Conservation (phyloP, 1,140 invertebrate genomes). For the Aphelinus certus region DNA sequence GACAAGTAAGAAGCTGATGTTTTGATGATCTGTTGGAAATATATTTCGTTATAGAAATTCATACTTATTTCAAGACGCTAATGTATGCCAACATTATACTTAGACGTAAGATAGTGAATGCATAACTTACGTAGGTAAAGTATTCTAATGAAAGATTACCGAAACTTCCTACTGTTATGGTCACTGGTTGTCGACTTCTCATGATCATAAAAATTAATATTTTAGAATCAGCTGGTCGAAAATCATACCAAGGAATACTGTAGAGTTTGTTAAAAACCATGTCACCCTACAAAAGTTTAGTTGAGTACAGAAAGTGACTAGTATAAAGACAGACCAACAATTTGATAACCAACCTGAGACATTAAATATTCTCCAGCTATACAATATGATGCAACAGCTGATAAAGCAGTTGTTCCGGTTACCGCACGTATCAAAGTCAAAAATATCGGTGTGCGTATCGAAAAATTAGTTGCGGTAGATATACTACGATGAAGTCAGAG, state of each 20-base stretch:
- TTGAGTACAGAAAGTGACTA: too few relatives aligned
- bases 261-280: conserved; percentile 1
- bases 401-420: too few relatives aligned
- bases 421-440: too few relatives aligned
- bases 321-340: background rate
- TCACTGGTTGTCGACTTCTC: conserved; percentile 3
- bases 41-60: background rate
- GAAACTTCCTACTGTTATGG: conserved; percentile 9
- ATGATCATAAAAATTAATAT: conserved; percentile 23
- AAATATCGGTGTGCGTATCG: too few relatives aligned
- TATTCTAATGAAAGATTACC: conserved; percentile 14
- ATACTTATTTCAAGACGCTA: too few relatives aligned
- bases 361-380: conserved; percentile 27
- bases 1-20: conserved; percentile 29
- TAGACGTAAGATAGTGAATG: too few relatives aligned
- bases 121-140: background rate
- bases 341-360: conserved; percentile 10
- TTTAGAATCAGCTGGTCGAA: conserved; percentile 7
- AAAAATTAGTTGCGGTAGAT: too few relatives aligned
- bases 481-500: too few relatives aligned
- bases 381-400: conserved; percentile 16
- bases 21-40: background rate
- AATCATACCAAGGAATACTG: conserved; percentile 24
- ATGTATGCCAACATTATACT: too few relatives aligned
- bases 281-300: background rate